Percentiles rank a stretch among this genome's conserved stretches.
These are phyloP conservation scores for Atethmia centrago DNA, from an alignment of 2,888 invertebrate species.

Conservation along the genomic window DNA sequence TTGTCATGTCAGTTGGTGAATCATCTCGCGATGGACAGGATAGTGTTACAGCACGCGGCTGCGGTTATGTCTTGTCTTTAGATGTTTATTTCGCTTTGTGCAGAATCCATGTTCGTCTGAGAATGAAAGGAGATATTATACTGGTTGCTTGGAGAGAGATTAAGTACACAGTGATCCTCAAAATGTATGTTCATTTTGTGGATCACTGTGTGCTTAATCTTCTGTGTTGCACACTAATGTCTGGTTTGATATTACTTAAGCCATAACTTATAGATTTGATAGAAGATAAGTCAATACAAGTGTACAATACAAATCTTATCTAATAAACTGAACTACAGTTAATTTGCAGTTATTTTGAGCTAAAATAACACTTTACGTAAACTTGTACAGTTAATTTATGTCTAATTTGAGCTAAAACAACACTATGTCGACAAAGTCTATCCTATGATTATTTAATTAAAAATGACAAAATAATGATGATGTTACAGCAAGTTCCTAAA, in stretches of 20 bases:
- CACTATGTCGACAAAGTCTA: background rate
- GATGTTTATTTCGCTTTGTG: background rate
- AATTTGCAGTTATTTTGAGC: background rate
- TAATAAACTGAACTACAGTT: background rate
- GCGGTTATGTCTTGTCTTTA: slow-evolving; percentile 40
- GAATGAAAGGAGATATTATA: slow-evolving; percentile 2
- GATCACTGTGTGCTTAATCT: background rate
- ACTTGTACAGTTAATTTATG: too few species aligned
- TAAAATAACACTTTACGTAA: too few species aligned
- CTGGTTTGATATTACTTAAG: background rate
- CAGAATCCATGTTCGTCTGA: slow-evolving; percentile 1
- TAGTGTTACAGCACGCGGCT: slow-evolving; percentile 51
- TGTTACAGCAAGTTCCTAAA: background rate
- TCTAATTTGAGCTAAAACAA: background rate
- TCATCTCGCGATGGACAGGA: slow-evolving; percentile 39
- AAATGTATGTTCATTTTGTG: too few species aligned
- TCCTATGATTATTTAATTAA: background rate
- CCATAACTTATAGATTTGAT: background rate
- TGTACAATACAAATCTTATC: background rate
- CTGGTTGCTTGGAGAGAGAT: background rate
- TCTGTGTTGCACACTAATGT: background rate
- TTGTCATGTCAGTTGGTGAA: slow-evolving; percentile 35
- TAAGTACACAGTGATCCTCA: too few species aligned
- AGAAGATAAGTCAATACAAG: background rate
- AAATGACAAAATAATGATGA: too few species aligned